These are phyloP conservation scores for Boulengeromyrus knoepffleri DNA, from an alignment of 2,113 vertebrate species.

Conservation along the genomic window DNA sequence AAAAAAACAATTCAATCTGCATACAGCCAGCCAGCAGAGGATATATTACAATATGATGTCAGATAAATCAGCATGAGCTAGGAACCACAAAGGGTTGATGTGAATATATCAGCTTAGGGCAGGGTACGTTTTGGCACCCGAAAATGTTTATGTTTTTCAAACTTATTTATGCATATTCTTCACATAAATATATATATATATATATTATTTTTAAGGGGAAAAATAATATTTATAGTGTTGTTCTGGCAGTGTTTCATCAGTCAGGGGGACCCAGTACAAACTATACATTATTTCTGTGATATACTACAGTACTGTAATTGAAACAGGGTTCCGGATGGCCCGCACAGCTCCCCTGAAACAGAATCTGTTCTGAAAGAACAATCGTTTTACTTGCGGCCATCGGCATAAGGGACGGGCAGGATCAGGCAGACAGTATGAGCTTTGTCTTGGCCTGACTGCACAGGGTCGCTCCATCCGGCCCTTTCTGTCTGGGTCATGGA, in stretches of 20 bases:
- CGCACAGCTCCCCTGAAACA: background rate
- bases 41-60: background rate
- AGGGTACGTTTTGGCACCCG: background rate
- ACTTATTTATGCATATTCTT: background rate
- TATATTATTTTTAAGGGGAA: background rate
- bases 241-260: background rate
- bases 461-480: background rate
- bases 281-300: background rate
- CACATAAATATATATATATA: background rate
- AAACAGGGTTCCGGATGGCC: background rate
- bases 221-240: background rate
- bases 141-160: background rate
- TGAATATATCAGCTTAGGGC: background rate
- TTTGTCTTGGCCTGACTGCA: background rate
- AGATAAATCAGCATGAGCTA: background rate
- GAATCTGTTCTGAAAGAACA: background rate
- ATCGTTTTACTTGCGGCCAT: background rate
- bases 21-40: background rate
- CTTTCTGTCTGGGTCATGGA: background rate
- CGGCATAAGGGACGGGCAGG: background rate
- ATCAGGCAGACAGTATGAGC: background rate
- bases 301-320: slow-evolving; percentile 3
- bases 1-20: background rate
- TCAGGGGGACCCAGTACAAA: background rate
- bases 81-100: background rate